These are phyloP conservation scores for Noctua janthe DNA, from an alignment of 2,888 invertebrate species.

Conservation along the genomic window DNA sequence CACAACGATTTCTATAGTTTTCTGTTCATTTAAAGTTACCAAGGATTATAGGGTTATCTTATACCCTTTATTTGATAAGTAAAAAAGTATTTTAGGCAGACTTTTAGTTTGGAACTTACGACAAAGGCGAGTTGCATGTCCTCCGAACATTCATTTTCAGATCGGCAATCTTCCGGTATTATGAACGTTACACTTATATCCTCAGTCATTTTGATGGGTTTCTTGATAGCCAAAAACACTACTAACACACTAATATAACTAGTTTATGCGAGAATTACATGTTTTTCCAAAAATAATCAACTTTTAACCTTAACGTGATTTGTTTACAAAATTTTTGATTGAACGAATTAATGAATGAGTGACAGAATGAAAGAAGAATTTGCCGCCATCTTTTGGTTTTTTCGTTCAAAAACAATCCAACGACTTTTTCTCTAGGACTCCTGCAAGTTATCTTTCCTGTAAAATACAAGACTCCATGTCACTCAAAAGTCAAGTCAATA, in stretches of 20 bases:
- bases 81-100: not conserved
- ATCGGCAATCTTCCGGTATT: slow-evolving; percentile 85
- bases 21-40: no score
- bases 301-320: slow-evolving; percentile 57
- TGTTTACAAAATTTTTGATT: slow-evolving; percentile 67
- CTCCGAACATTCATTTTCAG: slow-evolving; percentile 89
- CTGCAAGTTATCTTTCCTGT: not conserved
- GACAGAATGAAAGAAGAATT: slow-evolving; percentile 34
- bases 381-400: slow-evolving; percentile 44
- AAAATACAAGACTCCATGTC: not conserved
- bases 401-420: slow-evolving; percentile 4
- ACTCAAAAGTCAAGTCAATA: not conserved
- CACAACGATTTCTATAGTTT: not conserved
- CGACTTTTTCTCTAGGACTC: not conserved
- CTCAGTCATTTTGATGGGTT: slow-evolving; percentile 76
- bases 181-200: slow-evolving; percentile 89
- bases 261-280: slow-evolving; percentile 19
- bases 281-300: slow-evolving; percentile 20
- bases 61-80: not conserved
- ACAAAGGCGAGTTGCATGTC: slow-evolving; percentile 91
- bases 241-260: not conserved
- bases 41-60: not conserved
- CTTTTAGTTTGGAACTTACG: slow-evolving; percentile 78
- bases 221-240: not conserved
- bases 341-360: slow-evolving; percentile 20